These are phyloP conservation scores for Nemopilema nomurai DNA, from an alignment of 30 jellyfish, hydroid and myxozoan species.

Conservation along the genomic window DNA sequence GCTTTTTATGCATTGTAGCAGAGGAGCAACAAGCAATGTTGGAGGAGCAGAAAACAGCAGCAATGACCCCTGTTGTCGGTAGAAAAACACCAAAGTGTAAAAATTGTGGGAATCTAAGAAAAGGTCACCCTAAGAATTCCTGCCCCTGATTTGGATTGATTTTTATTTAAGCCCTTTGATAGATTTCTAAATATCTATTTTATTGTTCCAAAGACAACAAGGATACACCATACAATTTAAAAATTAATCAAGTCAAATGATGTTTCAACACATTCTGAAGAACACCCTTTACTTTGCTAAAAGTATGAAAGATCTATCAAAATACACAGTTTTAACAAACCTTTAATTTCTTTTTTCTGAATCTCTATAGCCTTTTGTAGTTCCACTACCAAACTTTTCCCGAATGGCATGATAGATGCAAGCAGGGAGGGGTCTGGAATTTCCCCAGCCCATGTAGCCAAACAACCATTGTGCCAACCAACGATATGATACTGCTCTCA, in stretches of 20 bases:
- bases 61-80: not conserved
- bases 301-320: not conserved
- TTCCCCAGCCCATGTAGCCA: constrained; percentile 33
- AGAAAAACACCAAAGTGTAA: not conserved
- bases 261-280: not conserved
- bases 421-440: constrained; percentile 36
- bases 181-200: not conserved
- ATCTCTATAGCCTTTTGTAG: not conserved
- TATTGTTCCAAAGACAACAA: not conserved
- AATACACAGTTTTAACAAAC: not conserved
- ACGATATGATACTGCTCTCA: constrained; percentile 39
- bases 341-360: not conserved
- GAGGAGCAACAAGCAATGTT: not conserved
- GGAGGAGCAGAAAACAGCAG: not conserved
- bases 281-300: not conserved
- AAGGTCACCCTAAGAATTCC: not conserved
- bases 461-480: constrained; percentile 41
- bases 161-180: not conserved
- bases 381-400: not conserved
- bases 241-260: not conserved
- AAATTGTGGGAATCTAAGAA: not conserved
- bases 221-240: not conserved
- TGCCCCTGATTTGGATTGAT: not conserved
- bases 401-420: constrained; percentile 38
- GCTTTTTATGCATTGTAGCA: not conserved